These are phyloP conservation scores for Lacanobia oleracea DNA, from an alignment of 2,888 invertebrate species.

Conservation along the genomic window DNA sequence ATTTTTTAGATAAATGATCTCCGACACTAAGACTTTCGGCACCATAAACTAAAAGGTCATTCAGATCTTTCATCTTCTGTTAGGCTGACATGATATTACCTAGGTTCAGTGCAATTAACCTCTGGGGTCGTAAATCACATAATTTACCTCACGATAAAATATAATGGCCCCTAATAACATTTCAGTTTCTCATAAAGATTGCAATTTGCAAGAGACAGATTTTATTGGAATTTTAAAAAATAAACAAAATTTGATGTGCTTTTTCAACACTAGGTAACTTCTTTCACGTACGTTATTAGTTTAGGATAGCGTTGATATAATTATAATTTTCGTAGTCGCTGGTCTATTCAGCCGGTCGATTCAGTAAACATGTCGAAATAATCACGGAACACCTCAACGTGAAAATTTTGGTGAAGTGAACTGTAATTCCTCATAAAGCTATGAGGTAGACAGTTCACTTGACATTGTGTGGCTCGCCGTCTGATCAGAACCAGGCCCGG, in stretches of 20 bases:
- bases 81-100: constrained; percentile 21
- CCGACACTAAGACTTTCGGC: neutral
- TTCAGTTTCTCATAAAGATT: constrained; percentile 9
- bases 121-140: constrained; percentile 47
- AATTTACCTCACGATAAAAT: constrained; percentile 31
- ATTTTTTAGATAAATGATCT: too few species aligned
- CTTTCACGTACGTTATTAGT: neutral
- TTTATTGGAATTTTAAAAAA: constrained; percentile 5
- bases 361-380: too few species aligned
- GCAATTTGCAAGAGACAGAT: neutral
- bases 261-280: neutral
- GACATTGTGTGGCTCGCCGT: too few species aligned
- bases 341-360: too few species aligned
- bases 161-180: constrained; percentile 21
- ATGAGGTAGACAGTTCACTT: too few species aligned
- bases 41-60: constrained; percentile 25
- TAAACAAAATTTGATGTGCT: neutral
- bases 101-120: constrained; percentile 58
- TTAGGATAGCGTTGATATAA: too few species aligned
- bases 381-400: too few species aligned
- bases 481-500: too few species aligned
- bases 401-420: too few species aligned
- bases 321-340: too few species aligned
- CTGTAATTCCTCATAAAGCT: too few species aligned
- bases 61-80: constrained; percentile 21